phyloP scores from a whole-genome alignment of 2,888 invertebrate genomes.

The Dione juno region DNA sequence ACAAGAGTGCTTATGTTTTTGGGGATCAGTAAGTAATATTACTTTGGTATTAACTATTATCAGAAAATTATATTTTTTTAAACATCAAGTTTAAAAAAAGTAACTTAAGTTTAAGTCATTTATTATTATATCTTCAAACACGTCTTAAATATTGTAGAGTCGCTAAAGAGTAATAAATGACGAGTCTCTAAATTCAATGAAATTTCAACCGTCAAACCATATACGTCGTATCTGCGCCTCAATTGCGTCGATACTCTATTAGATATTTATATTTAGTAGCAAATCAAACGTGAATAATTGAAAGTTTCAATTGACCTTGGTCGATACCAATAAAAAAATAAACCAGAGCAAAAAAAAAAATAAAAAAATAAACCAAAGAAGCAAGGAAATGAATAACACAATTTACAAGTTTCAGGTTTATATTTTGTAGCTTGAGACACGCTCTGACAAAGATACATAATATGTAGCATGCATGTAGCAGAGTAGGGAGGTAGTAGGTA shows the following conservation, averaged over 20 bases:
- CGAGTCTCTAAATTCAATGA: neutral
- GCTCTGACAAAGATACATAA: no score
- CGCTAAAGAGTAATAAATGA: neutral
- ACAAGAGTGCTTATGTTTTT: constrained; percentile 6
- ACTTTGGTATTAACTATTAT: neutral
- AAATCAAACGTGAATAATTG: neutral
- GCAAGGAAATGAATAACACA: neutral
- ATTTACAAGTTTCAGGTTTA: neutral
- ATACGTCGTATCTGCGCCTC: neutral
- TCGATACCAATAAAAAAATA: neutral
- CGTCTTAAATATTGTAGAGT: neutral
- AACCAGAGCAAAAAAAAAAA: neutral
- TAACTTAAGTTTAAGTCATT: neutral
- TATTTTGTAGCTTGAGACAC: no score
- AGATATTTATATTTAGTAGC: neutral
- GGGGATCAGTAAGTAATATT: neutral
- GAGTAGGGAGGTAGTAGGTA: no score
- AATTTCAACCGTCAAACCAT: neutral
- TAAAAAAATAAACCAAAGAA: neutral
- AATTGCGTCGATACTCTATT: neutral
- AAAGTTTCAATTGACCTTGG: neutral
- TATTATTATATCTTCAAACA: neutral
- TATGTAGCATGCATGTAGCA: no score
- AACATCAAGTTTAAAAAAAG: no score
- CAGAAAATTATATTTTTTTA: no score